Base-by-base conservation (phyloP, 2,113 vertebrate genomes). In the Gambusia affinis region DNA sequence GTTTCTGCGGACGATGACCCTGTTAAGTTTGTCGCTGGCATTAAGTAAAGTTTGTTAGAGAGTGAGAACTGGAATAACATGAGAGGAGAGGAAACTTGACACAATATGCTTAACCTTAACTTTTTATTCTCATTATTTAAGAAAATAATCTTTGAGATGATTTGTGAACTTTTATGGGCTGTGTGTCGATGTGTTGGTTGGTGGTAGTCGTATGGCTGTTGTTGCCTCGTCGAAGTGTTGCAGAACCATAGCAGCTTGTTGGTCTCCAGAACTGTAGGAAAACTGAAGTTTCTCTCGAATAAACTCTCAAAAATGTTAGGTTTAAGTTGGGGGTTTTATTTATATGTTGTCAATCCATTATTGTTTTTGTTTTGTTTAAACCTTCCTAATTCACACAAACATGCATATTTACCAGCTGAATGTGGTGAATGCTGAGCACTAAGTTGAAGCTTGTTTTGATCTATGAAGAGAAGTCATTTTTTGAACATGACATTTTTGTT, bases 271-370 rank as follows among this genome's bases (percentile, higher is more conserved):
- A 64, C 30, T 17, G 44, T 63, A 67, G 17, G 51, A 79, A 63
- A 37, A 24, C 67, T n/a, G 15, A 68, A 31, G 39, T 72, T 67
- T 57, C 17, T 67, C 24, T 57, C 22, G 4, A 1, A 65, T 22
- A 70, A 17, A 51, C 63, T 30, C 64, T 39, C 60, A 47, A 29
- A 81, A 47, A 42, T 12, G 62, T 51, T 47, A 44, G 39, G 8
- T 35, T 70, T 27, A 0, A 37, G 7, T 22, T 29, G 17, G 29
- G 29, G 19, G 81, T 85, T 88, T 70, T 85, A 80, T 90, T 80
- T 89, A 83, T 79, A 87, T 90, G 81, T 86, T 84, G 80, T 83
- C 60, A 73, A 57, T 72, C 76, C 70, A 60, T 73, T 71, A 61
- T 78, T 84, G 63, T 76, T 28, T 69, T 33, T 29, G 17, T 87